Evolutionary conservation across 1,140 invertebrate genomes (phyloP).

Genomic region (Colletes gigas): DNA sequence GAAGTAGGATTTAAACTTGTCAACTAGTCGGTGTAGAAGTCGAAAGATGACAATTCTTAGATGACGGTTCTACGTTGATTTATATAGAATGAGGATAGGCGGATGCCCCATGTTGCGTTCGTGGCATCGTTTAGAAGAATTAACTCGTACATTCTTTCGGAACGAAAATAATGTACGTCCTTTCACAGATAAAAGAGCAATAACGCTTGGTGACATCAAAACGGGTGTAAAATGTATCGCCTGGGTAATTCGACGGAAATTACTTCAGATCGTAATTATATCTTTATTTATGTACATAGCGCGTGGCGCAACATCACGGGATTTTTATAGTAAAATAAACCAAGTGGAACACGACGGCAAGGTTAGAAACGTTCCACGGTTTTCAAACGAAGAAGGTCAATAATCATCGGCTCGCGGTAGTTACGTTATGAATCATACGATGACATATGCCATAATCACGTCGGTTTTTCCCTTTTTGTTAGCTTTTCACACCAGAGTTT

Average conservation of each 20-base stretch:
- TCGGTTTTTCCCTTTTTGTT: constrained; percentile 16
- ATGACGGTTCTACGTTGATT: constrained; percentile 12
- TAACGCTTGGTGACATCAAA: constrained; percentile 12
- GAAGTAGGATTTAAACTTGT: not conserved
- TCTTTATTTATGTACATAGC: constrained; percentile 16
- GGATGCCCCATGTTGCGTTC: not conserved
- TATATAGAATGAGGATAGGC: constrained; percentile 23
- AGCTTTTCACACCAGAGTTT: too few species aligned
- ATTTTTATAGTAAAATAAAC: constrained; percentile 22
- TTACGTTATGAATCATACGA: constrained; percentile 26
- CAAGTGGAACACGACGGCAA: constrained; percentile 25
- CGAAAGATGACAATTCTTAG: constrained; percentile 2
- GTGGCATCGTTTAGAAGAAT: constrained; percentile 47
- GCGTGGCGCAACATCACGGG: constrained; percentile 1
- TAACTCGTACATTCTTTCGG: constrained; percentile 58
- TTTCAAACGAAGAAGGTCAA: constrained; percentile 48
- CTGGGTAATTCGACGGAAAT: constrained; percentile 40
- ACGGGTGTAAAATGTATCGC: constrained; percentile 41
- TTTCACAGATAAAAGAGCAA: constrained; percentile 41
- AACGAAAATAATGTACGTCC: constrained; percentile 55
- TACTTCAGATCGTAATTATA: constrained; percentile 59
- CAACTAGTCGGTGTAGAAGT: not conserved
- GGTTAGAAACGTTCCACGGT: constrained; percentile 19
- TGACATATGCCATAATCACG: constrained; percentile 3
- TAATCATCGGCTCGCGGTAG: constrained; percentile 32